These are phyloP conservation scores for Dicranocentrus wangi DNA, from an alignment of 2,888 invertebrate species.

Conservation along the genomic window DNA sequence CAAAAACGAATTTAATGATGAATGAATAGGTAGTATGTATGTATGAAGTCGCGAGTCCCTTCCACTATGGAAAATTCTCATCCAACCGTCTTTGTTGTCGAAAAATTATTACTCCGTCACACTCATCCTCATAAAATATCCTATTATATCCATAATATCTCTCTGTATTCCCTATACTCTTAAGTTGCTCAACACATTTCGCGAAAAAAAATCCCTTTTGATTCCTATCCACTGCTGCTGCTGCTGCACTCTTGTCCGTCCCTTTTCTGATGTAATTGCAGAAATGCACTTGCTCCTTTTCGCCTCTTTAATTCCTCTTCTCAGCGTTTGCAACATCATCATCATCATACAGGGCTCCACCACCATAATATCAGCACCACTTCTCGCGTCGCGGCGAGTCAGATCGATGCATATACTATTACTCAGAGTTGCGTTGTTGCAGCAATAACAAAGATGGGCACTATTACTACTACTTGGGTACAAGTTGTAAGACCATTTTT, in stretches of 20 bases:
- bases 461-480: neutral
- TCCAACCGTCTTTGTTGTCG: neutral
- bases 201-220: too few relatives aligned
- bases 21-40: too few relatives aligned
- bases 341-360: neutral
- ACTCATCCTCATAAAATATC: conserved; percentile 4
- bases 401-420: conserved; percentile 28
- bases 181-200: conserved; percentile 5
- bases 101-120: neutral
- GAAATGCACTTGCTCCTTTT: conserved; percentile 53
- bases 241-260: neutral
- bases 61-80: too few relatives aligned
- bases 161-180: neutral
- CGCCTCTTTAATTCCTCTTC: conserved; percentile 18
- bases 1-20: too few relatives aligned
- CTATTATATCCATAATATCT: neutral
- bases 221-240: neutral
- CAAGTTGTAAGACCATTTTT: conserved; percentile 6
- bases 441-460: conserved; percentile 27
- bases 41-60: too few relatives aligned
- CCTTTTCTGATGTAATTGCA: neutral
- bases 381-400: too few relatives aligned
- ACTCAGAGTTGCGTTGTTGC: neutral
- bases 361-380: neutral
- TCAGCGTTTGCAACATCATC: conserved; percentile 43